These are phyloP conservation scores for Ctenopoma kingsleyae DNA, from an alignment of 2,797 vertebrate genomes.

Conservation along the genomic window DNA sequence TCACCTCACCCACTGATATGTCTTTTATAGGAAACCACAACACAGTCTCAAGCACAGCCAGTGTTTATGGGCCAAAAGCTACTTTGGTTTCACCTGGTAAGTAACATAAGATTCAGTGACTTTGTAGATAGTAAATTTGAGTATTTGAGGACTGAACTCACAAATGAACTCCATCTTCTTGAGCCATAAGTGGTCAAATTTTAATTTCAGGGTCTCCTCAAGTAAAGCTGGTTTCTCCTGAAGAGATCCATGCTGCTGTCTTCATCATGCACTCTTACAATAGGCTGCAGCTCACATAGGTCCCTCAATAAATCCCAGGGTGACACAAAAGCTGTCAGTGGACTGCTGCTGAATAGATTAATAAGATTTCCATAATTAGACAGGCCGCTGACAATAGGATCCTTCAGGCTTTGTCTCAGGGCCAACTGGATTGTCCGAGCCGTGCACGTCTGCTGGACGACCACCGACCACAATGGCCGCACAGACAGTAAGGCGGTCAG, in stretches of 20 bases:
- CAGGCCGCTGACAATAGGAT: constrained; percentile 93
- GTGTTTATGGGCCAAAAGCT: constrained; percentile 43
- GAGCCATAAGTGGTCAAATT: constrained; percentile 50
- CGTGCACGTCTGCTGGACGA: constrained; percentile 85
- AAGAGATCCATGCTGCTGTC: constrained; percentile 66
- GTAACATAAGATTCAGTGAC: constrained; percentile 41
- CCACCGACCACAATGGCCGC: constrained; percentile 78
- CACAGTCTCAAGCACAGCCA: constrained; percentile 41
- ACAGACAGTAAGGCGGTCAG: constrained; percentile 86
- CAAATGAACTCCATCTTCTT: constrained; percentile 38
- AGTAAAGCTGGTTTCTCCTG: constrained; percentile 54
- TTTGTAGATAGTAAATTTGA: constrained; percentile 33
- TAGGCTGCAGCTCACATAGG: constrained; percentile 81
- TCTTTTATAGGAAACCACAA: constrained; percentile 73
- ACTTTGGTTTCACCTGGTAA: constrained; percentile 49
- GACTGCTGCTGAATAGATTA: constrained; percentile 95
- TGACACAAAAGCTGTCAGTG: constrained; percentile 86
- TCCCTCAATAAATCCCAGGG: constrained; percentile 87
- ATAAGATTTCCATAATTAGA: constrained; percentile 99
- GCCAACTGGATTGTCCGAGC: constrained; percentile 89
- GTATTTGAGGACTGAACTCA: constrained; percentile 36
- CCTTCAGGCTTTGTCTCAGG: constrained; percentile 92
- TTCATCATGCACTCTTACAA: constrained; percentile 74
- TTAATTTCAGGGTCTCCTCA: constrained; percentile 56
- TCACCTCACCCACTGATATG: constrained; percentile 69